Percentiles rank a stretch among this genome's conserved stretches.
These are phyloP conservation scores for Phoxinus phoxinus DNA, from an alignment of 2,113 vertebrate genomes.

Conservation along the genomic window DNA sequence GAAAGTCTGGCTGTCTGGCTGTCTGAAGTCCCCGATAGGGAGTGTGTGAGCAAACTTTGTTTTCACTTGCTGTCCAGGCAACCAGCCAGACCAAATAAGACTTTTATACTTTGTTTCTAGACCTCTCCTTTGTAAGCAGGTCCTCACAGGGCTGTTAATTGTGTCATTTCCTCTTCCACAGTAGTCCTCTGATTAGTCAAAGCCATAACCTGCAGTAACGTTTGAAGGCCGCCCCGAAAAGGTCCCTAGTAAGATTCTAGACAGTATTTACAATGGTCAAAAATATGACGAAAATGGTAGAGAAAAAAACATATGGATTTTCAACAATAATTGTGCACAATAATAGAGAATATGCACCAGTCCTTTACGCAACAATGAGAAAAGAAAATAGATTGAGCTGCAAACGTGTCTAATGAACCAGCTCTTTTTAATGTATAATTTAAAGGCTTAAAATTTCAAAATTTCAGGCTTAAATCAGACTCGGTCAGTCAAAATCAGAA, in stretches of 20 bases:
- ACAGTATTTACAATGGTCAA: background rate
- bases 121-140: conserved; percentile 65
- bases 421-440: background rate
- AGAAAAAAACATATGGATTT: background rate
- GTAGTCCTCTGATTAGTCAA: conserved; percentile 56
- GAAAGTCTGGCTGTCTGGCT: conserved; percentile 65
- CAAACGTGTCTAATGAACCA: background rate
- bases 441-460: too few relatives aligned
- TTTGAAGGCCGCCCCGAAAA: background rate
- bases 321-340: background rate
- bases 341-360: background rate
- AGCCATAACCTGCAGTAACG: conserved; percentile 51
- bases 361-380: background rate
- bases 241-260: background rate
- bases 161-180: conserved; percentile 62
- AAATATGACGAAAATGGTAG: background rate
- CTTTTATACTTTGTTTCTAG: conserved; percentile 68
- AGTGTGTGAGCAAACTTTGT: conserved; percentile 69
- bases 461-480: background rate
- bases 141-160: conserved; percentile 63
- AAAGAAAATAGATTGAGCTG: background rate
- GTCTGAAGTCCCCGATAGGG: conserved; percentile 64
- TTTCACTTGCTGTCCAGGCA: conserved; percentile 71
- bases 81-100: conserved; percentile 69
- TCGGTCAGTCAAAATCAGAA: background rate